Percentiles rank a stretch among this genome's conserved stretches.
Evolutionary conservation across 2,888 invertebrate genomes (phyloP).

Genomic region (Leucoma salicis): DNA sequence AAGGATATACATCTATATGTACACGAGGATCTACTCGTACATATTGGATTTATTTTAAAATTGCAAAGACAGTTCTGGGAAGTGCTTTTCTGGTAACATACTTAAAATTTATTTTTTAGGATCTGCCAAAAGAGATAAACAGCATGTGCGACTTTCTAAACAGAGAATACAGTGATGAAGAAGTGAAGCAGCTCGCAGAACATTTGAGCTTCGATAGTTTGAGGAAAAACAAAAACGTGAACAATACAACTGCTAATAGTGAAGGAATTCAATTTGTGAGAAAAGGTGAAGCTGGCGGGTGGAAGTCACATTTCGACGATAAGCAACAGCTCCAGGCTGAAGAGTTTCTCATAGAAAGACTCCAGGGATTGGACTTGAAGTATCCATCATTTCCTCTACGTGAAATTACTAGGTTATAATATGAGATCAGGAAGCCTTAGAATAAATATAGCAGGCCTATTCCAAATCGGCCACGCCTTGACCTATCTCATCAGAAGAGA

Average conservation of each 20-base stretch:
- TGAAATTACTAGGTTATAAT: conserved; percentile 57
- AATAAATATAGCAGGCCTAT: background rate
- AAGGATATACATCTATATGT: no score
- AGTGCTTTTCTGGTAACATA: no score
- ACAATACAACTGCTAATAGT: conserved; percentile 60
- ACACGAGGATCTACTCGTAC: no score
- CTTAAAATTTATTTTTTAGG: conserved; percentile 44
- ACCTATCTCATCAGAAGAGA: no score
- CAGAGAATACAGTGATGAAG: conserved; percentile 57
- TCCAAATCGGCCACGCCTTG: no score
- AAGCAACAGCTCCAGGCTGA: conserved; percentile 67
- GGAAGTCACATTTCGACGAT: conserved; percentile 63
- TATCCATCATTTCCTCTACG: conserved; percentile 56
- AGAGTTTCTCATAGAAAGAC: conserved; percentile 51
- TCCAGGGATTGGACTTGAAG: conserved; percentile 49
- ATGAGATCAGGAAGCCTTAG: background rate
- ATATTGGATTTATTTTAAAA: no score
- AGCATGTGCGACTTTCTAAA: conserved; percentile 77
- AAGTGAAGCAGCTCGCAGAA: conserved; percentile 65
- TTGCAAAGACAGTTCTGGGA: no score
- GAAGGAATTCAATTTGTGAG: conserved; percentile 62
- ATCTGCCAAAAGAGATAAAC: conserved; percentile 75
- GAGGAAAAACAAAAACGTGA: conserved; percentile 81
- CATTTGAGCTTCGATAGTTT: conserved; percentile 84
- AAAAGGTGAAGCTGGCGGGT: conserved; percentile 72